These are phyloP conservation scores for Oncorhynchus nerka DNA, from an alignment of 2,113 vertebrate species.

Conservation along the genomic window DNA sequence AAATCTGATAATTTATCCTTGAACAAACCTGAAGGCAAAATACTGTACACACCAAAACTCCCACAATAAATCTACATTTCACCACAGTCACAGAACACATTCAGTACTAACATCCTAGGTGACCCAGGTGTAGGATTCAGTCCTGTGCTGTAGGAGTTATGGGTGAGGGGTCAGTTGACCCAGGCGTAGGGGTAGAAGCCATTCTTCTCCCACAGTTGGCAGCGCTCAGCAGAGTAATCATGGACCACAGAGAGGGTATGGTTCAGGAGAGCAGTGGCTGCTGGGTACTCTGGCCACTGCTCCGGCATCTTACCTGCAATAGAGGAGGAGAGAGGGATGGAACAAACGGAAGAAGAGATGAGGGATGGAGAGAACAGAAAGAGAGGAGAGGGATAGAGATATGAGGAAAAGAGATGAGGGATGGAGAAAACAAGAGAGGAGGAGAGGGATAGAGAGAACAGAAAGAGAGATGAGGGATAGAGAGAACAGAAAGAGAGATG, in stretches of 20 bases:
- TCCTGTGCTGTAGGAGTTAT: not conserved
- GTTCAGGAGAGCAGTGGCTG: conserved; percentile 63
- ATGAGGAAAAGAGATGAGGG: not conserved
- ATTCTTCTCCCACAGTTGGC: conserved; percentile 68
- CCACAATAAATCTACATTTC: not conserved
- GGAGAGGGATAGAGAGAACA: not conserved
- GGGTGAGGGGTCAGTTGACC: conserved; percentile 61
- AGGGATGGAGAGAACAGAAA: not conserved
- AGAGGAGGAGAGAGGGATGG: not conserved
- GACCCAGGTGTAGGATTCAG: not conserved
- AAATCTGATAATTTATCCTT: not conserved
- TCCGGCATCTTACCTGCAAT: conserved; percentile 66
- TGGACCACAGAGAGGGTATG: conserved; percentile 16
- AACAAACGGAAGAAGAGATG: not conserved
- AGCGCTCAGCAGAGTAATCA: conserved; percentile 42
- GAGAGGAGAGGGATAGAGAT: not conserved
- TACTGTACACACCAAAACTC: not conserved
- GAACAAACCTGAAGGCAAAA: not conserved
- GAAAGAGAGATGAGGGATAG: too few relatives aligned
- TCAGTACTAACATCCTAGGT: not conserved
- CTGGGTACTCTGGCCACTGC: conserved; percentile 68
- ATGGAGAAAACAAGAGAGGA: not conserved
- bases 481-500: too few relatives aligned
- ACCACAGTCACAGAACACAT: not conserved
- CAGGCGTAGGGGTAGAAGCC: conserved; percentile 70